Percentiles rank a stretch among this genome's conserved stretches.
Conservation (phyloP, 2,797 vertebrate genomes). For the Neostethus bicornis region DNA sequence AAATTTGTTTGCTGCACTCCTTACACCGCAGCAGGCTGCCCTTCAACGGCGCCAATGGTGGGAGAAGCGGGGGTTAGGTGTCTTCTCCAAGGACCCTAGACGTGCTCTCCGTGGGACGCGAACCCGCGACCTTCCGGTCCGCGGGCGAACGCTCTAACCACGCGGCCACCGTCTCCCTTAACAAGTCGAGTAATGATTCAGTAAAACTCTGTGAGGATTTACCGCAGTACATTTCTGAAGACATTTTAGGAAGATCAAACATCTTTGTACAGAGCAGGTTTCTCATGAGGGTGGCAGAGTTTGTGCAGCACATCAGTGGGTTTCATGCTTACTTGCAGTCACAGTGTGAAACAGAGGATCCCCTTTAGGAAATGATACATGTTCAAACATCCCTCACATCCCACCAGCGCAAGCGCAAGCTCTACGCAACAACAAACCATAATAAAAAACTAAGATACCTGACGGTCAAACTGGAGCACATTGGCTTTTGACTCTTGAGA, state of each 20-base stretch:
- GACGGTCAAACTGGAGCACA: background rate
- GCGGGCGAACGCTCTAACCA: too few species aligned
- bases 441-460: background rate
- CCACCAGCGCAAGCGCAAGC: conserved; percentile 11
- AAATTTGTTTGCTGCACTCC: too few species aligned
- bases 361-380: conserved; percentile 35
- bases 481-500: background rate
- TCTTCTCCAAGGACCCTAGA: too few species aligned
- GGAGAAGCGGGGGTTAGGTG: too few species aligned
- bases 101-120: too few species aligned
- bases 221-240: conserved; percentile 16
- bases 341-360: conserved; percentile 12
- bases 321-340: conserved; percentile 2
- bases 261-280: conserved; percentile 4
- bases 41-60: too few species aligned
- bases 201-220: conserved; percentile 16
- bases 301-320: conserved; percentile 11
- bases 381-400: conserved; percentile 35
- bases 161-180: too few species aligned
- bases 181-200: too few species aligned
- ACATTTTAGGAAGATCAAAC: conserved; percentile 21
- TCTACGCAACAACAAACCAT: conserved; percentile 3
- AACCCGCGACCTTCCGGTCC: too few species aligned
- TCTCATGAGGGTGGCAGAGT: conserved; percentile 33
- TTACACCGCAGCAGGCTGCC: too few species aligned